phyloP scores from a whole-genome alignment of 2,888 invertebrate genomes.

The Sinopyrophorus schimmeli region DNA sequence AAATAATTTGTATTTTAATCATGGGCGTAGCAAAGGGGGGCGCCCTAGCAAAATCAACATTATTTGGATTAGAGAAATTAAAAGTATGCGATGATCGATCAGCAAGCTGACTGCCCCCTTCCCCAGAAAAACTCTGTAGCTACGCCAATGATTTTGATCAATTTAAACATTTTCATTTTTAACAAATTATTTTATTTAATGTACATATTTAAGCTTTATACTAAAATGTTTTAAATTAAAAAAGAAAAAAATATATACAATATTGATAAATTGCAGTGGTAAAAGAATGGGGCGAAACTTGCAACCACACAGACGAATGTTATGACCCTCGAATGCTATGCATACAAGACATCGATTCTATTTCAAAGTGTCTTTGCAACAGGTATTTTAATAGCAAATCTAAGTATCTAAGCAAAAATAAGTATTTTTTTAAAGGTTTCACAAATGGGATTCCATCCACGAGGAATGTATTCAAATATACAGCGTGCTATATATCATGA shows the following conservation, averaged over 20 bases:
- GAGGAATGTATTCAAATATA: constrained; percentile 31
- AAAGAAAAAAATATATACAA: background rate
- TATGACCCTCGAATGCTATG: constrained; percentile 34
- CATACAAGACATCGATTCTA: constrained; percentile 20
- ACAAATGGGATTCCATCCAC: constrained; percentile 30
- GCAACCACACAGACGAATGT: constrained; percentile 32
- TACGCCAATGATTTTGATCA: no score
- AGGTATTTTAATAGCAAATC: constrained; percentile 26
- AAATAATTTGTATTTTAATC: no score
- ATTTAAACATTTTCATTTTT: no score
- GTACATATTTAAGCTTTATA: no score
- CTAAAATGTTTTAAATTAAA: background rate
- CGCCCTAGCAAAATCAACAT: background rate
- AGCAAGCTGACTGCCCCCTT: no score
- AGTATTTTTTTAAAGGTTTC: constrained; percentile 27
- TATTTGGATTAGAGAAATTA: background rate
- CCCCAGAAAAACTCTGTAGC: no score
- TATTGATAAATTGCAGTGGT: constrained; percentile 11
- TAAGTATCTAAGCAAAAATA: background rate
- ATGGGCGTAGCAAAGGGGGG: background rate
- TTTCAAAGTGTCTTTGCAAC: constrained; percentile 28
- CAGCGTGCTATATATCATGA: constrained; percentile 21
- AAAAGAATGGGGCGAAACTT: constrained; percentile 31
- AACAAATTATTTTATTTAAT: no score
- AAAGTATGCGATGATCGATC: no score